Evolutionary conservation across 2,888 invertebrate species (phyloP), one percentile per base, ranked within the genome.

Genomic region (Drosophila suboccidentalis): DNA sequence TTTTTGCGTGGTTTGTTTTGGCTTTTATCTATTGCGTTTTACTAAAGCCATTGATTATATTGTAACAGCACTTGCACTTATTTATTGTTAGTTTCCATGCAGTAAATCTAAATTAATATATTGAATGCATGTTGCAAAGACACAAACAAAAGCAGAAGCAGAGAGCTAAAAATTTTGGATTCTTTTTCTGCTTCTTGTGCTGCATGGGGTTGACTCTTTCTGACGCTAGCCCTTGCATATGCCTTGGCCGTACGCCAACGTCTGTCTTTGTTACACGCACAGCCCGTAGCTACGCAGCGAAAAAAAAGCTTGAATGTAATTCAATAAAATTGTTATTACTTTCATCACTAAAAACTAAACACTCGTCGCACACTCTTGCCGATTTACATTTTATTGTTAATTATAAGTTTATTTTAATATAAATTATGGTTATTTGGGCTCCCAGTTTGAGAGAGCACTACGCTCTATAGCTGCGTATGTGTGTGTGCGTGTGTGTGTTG

Each of bases 91-190:
- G 39, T 54, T 43, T 55, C 58, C n/a, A 59, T 55, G 49, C 54
- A 75, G 32, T 60, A 19, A 49, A 53, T 44, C 60, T 50, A 71
- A 74, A 77, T 69, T 73, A 73, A 66, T 80, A 87, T 80, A 87
- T 87, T 86, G 88, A 75, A 82, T 85, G 80, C 53, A 75, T 85
- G 75, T 82, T 82, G 72, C 72, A 84, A 89, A 84, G 87, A 83
- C 83, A 83, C 89, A 83, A 84, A 89, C 83, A 84, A 81, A 81
- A 83, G 80, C 80, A 82, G 80, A 85, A 87, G 82, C 85, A 87
- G 80, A 63, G 75, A 79, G 85, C 86, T 81, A 82, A 78, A 86
- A 87, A 75, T 71, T 69, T 80, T 78, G 71, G 75, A 89, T 84
- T 89, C 87, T 84, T 84, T 84, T 83, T 80, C 82, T 79, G 78